Conservation (phyloP, 2,113 vertebrate genomes). For the Terrapene triunguis region DNA sequence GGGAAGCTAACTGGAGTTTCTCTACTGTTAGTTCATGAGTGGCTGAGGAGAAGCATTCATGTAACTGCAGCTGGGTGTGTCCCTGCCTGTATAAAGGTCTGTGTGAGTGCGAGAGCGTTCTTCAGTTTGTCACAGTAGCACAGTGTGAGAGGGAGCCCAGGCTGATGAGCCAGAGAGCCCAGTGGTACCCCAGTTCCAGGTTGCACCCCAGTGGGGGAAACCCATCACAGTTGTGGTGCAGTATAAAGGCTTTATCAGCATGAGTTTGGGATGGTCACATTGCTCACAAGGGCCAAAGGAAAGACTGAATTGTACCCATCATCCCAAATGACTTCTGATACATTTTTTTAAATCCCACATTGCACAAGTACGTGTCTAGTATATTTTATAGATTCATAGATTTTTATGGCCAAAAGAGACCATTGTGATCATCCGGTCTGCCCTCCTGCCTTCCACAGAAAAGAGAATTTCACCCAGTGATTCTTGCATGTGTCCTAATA, state of each 20-base stretch:
- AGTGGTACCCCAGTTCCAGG: too few species aligned
- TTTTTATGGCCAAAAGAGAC: not conserved
- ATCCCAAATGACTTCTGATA: not conserved
- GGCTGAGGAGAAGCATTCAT: too few species aligned
- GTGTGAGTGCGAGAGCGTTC: too few species aligned
- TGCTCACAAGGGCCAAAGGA: not conserved
- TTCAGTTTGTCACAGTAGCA: too few species aligned
- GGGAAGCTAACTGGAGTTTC: too few species aligned
- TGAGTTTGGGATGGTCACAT: not conserved
- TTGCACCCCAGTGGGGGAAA: too few species aligned
- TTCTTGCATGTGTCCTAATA: not conserved
- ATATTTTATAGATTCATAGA: not conserved
- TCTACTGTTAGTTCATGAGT: too few species aligned
- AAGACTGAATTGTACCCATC: fast-evolving
- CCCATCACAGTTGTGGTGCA: fast-evolving
- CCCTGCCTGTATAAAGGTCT: too few species aligned
- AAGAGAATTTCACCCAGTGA: not conserved
- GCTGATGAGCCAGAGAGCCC: too few species aligned
- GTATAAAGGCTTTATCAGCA: not conserved
- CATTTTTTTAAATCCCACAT: not conserved
- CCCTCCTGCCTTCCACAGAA: not conserved
- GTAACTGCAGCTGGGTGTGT: too few species aligned
- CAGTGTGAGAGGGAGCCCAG: too few species aligned
- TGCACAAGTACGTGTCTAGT: not conserved
- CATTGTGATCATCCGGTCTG: not conserved